phyloP scores from a whole-genome alignment of 2,888 invertebrate genomes.

The Folsomia manolachei region DNA sequence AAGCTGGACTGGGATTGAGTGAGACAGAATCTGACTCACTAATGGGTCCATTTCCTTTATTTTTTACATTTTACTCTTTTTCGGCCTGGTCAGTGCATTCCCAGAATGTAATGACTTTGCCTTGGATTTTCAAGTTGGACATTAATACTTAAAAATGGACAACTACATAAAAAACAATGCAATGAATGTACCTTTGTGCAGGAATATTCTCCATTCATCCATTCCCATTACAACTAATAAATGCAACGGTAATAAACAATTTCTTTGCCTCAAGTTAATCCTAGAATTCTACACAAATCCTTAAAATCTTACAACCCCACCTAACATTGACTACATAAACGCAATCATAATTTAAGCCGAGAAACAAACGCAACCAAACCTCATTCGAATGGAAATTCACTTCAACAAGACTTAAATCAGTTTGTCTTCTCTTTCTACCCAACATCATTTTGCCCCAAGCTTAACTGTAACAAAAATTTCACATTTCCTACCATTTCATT shows the following conservation, averaged over 20 bases:
- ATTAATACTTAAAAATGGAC: background rate
- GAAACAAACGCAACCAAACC: background rate
- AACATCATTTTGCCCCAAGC: background rate
- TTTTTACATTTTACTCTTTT: background rate
- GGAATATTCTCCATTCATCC: background rate
- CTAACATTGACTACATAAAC: background rate
- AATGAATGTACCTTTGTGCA: no score
- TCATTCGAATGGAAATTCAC: conserved; percentile 4
- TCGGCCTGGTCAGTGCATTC: background rate
- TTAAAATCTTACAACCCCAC: background rate
- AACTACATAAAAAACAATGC: background rate
- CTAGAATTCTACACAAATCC: background rate
- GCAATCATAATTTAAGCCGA: background rate
- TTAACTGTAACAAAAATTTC: background rate
- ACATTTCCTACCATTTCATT: conserved; percentile 1
- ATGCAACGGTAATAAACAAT: background rate
- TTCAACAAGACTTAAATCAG: background rate
- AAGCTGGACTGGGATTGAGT: background rate
- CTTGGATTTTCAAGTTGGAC: background rate
- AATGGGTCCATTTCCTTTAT: background rate
- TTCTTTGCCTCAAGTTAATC: background rate
- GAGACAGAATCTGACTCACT: background rate
- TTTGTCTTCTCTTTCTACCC: background rate
- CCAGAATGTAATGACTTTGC: background rate
- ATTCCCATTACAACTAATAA: no score